phyloP scores from a whole-genome alignment of 1,140 invertebrate species.

The Papilio glaucus region DNA sequence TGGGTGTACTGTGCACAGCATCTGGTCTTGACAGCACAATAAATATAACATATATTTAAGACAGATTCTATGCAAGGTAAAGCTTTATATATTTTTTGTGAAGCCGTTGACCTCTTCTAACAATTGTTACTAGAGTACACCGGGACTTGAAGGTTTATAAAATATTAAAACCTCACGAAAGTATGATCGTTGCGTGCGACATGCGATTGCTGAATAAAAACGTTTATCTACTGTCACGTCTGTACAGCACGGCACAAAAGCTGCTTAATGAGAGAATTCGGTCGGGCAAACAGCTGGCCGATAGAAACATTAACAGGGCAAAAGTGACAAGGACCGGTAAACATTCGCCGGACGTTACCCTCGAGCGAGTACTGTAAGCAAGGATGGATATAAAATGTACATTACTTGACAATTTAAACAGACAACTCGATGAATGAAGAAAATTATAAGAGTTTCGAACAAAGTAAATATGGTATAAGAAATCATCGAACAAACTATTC shows the following conservation, averaged over 20 bases:
- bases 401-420: neutral
- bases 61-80: too few relatives aligned
- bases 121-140: neutral
- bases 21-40: too few relatives aligned
- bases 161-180: constrained; percentile 5
- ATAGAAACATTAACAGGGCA: neutral
- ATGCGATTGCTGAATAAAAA: constrained; percentile 14
- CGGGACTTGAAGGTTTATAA: neutral
- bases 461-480: too few relatives aligned
- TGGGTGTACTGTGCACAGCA: too few relatives aligned
- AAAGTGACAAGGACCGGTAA: neutral
- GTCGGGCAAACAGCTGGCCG: neutral
- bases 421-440: neutral
- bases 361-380: too few relatives aligned
- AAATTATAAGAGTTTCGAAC: too few relatives aligned
- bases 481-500: too few relatives aligned
- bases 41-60: too few relatives aligned
- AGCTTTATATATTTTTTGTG: too few relatives aligned
- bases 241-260: neutral
- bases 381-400: too few relatives aligned
- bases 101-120: neutral
- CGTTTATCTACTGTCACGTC: neutral
- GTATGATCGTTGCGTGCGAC: neutral
- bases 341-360: neutral
- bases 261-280: neutral